Conservation (phyloP, 2,888 invertebrate species). For the Lochmaea crataegi region DNA sequence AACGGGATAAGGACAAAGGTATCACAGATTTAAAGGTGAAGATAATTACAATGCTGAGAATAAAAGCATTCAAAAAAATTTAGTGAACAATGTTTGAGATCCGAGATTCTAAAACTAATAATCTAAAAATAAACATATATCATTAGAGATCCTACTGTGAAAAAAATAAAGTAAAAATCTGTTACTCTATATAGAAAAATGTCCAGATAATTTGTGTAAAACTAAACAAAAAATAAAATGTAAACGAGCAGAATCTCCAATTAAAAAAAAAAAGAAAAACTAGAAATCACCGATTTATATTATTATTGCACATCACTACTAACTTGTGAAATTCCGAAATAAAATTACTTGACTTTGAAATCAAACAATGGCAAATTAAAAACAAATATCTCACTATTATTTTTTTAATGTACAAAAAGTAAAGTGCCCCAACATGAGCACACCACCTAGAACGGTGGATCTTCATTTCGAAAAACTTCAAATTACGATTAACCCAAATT, state of each 20-base stretch:
- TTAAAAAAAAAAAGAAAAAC: slow-evolving; percentile 41
- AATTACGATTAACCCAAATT: no score
- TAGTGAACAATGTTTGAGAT: slow-evolving; percentile 57
- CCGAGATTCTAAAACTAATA: slow-evolving; percentile 53
- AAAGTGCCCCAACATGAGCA: no score
- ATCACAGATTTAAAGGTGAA: slow-evolving; percentile 59
- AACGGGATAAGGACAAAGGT: slow-evolving; percentile 46
- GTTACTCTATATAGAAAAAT: slow-evolving; percentile 36
- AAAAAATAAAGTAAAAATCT: slow-evolving; percentile 41
- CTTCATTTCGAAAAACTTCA: no score
- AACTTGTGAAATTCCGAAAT: slow-evolving; percentile 47
- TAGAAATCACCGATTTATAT: slow-evolving; percentile 44
- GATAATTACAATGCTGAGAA: slow-evolving; percentile 48
- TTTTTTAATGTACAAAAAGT: slow-evolving; percentile 15
- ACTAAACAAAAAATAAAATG: slow-evolving; percentile 44
- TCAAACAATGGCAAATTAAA: background rate
- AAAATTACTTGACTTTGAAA: slow-evolving; percentile 37
- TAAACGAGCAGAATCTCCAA: slow-evolving; percentile 51
- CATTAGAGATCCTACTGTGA: slow-evolving; percentile 55
- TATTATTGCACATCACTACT: slow-evolving; percentile 57
- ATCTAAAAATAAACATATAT: slow-evolving; percentile 48
- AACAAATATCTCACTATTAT: background rate
- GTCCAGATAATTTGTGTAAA: slow-evolving; percentile 38
- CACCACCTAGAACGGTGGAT: no score
- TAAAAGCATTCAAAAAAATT: slow-evolving; percentile 46